These are phyloP conservation scores for Kryptopterus vitreolus DNA, from an alignment of 2,797 vertebrate genomes.

Conservation along the genomic window DNA sequence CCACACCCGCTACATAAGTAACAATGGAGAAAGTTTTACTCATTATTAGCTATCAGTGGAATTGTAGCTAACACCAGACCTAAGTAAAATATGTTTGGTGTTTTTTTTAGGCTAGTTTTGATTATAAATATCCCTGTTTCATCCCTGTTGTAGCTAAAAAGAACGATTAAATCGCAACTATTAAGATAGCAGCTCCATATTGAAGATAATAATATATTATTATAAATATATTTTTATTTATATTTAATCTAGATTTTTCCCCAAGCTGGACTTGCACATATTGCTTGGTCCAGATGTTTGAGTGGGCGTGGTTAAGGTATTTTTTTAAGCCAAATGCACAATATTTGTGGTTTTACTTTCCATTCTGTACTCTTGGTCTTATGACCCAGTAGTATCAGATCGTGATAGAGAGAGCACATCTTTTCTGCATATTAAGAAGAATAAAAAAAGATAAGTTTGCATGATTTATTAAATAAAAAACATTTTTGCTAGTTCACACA, in stretches of 20 bases:
- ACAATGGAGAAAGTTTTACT: not conserved
- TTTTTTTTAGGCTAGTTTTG: not conserved
- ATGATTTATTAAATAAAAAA: too few species aligned
- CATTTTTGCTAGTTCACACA: too few species aligned
- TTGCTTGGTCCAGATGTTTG: not conserved
- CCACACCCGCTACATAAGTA: not conserved
- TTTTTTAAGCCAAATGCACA: too few species aligned
- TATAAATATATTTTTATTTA: too few species aligned
- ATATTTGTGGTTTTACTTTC: not conserved
- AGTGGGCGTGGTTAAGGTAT: not conserved
- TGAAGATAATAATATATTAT: too few species aligned
- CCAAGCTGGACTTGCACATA: not conserved
- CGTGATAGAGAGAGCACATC: not conserved
- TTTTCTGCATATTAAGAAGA: too few species aligned
- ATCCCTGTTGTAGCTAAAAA: not conserved
- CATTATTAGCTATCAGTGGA: not conserved
- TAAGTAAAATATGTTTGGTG: not conserved
- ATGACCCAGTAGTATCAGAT: not conserved
- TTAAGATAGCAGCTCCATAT: too few species aligned
- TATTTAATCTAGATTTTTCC: too few species aligned
- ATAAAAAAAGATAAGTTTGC: too few species aligned
- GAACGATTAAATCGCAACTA: not conserved
- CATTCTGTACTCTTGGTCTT: not conserved
- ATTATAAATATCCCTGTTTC: not conserved
- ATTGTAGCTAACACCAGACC: not conserved